Evolutionary conservation across 2,888 invertebrate species (phyloP), one percentile per base, ranked within the genome.

Genomic region (Pachydiplax longipennis): DNA sequence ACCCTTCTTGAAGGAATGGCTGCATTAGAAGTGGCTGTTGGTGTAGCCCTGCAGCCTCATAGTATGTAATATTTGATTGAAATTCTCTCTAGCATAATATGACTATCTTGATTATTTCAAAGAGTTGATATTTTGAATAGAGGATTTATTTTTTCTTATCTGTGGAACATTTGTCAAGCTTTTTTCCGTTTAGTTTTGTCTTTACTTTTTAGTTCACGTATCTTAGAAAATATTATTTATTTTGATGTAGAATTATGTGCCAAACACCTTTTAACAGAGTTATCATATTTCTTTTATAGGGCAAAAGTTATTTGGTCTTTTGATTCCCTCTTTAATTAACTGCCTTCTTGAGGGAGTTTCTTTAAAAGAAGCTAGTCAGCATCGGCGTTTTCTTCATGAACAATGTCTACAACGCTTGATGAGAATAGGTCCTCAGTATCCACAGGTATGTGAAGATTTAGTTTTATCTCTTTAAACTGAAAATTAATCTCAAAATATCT

Each of bases 391-490:
- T 90, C 94, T 99, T 80, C 99, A 99, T 94, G 98, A 99, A 92
- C 97, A 97, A 92, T 97, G 98, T 92, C 95, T 99, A 92, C 97
- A 97, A 92, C 97, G 97, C 96, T 95, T 99, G 31, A 98, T 98
- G 94, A 97, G 97, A 93, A 97, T 99, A 92, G 99, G 99, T 0
- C 98, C 98, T 0, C 97, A 97, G 93, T 98, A 99, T 94, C 98
- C 98, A 35, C 97, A 98, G 95, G 97, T 97, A 94, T 91, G 91
- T 65, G 90, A 48, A 80, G 82, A 53, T 31, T 48, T 80, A n/a
- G 48, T 37, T 6, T 10, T 44, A 44, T 10, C 44, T 44, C 44
- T 44, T 44, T 40, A 31, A n/a, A 80, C 15, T 35, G 80, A 25
- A 81, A 81, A 37, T 18, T n/a, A 15, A 0, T 22, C 81, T 8